Base-by-base conservation (phyloP, 2,113 vertebrate genomes). In the Aegithalos caudatus region DNA sequence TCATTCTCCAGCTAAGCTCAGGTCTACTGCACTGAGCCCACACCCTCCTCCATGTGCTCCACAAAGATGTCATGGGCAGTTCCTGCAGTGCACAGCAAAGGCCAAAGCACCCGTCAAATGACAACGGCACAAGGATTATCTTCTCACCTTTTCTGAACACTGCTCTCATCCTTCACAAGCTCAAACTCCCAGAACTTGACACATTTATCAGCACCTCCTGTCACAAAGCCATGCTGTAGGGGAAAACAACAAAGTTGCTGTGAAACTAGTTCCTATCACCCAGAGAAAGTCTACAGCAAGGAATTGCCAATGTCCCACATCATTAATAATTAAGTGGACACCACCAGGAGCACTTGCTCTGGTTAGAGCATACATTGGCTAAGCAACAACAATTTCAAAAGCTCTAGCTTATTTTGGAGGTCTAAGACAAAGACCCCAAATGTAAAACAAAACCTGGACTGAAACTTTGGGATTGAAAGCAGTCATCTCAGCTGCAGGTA, bases 111-210 rank as follows among this genome's bases (percentile, higher is more conserved):
- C 24, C 23, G 9, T 38, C 45, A 71, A 71, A 2, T 1, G 0
- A 60, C 33, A 71, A 17, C 1, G 6, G 25, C 31, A 47, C 17
- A 35, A n/a, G 29, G 11, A 37, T 64, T 54, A 7, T 69, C 48
- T 50, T 33, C 90, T 98, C 82, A 99, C 99, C 99, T 98, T 87
- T 98, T 99, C 65, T 98, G 98, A n/a, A 81, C 62, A 4, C 96
- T 98, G 29, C 78, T 97, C 67, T 98, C 77, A 86, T 99, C 99
- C 88, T 99, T 99, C 72, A 99, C 98, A 87, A 99, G 98, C 92
- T 99, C 99, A 98, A 99, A 99, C 62, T 99, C 99, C 99, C 99
- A 99, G 97, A 99, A 99, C 92, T 99, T 99, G 93, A 99, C 99
- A 3, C 97, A 98, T 96, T 99, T 99, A 97, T 99, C 99, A 58